Conservation (phyloP, 2,797 vertebrate species). For the Karalla daura region DNA sequence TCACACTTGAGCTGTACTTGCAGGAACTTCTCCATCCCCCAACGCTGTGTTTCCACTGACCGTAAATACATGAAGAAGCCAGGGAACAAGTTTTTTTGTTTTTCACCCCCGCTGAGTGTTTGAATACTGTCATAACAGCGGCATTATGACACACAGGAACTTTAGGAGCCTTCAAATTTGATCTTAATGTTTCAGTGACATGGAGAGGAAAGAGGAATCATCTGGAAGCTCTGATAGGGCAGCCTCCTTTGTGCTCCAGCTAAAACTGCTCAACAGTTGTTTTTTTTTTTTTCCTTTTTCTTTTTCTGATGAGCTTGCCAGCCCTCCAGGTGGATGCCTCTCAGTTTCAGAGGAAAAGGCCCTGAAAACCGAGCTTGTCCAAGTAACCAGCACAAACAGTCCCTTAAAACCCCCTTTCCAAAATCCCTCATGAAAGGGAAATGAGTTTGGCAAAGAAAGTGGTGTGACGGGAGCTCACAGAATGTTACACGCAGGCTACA, state of each 20-base stretch:
- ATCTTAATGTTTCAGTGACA: slow-evolving; percentile 32
- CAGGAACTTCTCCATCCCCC: slow-evolving; percentile 49
- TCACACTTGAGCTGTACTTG: slow-evolving; percentile 24
- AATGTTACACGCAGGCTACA: slow-evolving; percentile 77
- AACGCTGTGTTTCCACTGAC: slow-evolving; percentile 19
- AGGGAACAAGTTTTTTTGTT: background rate
- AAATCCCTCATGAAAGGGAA: slow-evolving; percentile 79
- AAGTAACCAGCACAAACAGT: slow-evolving; percentile 75
- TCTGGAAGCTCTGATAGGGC: slow-evolving; percentile 51
- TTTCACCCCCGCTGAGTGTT: slow-evolving; percentile 10
- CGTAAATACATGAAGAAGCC: slow-evolving; percentile 18
- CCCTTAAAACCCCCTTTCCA: slow-evolving; percentile 66
- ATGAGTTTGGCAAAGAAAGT: slow-evolving; percentile 76
- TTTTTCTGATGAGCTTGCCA: slow-evolving; percentile 57
- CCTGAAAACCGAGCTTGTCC: slow-evolving; percentile 72
- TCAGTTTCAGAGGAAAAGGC: slow-evolving; percentile 65
- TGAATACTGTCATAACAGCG: slow-evolving; percentile 27
- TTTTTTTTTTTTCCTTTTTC: too few species aligned
- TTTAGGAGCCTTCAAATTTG: background rate
- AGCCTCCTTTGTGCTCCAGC: slow-evolving; percentile 42
- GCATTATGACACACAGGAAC: slow-evolving; percentile 15
- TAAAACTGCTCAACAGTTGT: slow-evolving; percentile 53
- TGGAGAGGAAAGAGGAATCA: slow-evolving; percentile 39
- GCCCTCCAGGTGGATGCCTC: slow-evolving; percentile 69
- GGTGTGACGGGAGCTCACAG: slow-evolving; percentile 73